These are phyloP conservation scores for Paramormyrops kingsleyae DNA, from an alignment of 2,113 vertebrate genomes.

Conservation along the genomic window DNA sequence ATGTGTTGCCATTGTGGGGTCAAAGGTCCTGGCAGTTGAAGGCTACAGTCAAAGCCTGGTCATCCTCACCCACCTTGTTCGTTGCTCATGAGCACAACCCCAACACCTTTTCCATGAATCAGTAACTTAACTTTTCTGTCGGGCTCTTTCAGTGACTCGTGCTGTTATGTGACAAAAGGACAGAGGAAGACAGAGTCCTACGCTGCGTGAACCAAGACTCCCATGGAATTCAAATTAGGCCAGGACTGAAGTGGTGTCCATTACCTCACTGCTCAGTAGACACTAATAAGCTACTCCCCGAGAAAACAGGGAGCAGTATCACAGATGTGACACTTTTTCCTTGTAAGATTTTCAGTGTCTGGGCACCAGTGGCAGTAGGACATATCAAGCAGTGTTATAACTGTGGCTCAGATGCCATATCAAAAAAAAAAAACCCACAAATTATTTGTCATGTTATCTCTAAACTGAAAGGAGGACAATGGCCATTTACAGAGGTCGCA, in stretches of 20 bases:
- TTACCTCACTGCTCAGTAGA: neutral
- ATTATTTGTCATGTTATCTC: neutral
- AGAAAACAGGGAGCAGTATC: neutral
- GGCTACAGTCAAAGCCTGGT: neutral
- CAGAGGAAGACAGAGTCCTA: neutral
- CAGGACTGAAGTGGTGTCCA: neutral
- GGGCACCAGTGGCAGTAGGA: neutral
- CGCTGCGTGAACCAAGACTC: neutral
- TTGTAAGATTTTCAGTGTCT: neutral
- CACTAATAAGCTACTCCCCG: neutral
- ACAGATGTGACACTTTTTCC: neutral
- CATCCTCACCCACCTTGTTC: neutral
- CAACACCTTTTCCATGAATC: neutral
- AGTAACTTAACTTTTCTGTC: neutral
- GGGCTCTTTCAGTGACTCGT: neutral
- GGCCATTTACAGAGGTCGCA: neutral
- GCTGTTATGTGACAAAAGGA: neutral
- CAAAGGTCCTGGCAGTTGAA: neutral
- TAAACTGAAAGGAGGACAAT: neutral
- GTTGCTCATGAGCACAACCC: neutral
- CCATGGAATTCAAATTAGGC: slow-evolving; percentile 7
- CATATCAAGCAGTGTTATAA: neutral
- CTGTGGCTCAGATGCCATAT: no score
- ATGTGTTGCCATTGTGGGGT: neutral
- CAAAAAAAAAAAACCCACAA: neutral